phyloP scores from a whole-genome alignment of 23 tunicate species.

The Ciona savignyi region DNA sequence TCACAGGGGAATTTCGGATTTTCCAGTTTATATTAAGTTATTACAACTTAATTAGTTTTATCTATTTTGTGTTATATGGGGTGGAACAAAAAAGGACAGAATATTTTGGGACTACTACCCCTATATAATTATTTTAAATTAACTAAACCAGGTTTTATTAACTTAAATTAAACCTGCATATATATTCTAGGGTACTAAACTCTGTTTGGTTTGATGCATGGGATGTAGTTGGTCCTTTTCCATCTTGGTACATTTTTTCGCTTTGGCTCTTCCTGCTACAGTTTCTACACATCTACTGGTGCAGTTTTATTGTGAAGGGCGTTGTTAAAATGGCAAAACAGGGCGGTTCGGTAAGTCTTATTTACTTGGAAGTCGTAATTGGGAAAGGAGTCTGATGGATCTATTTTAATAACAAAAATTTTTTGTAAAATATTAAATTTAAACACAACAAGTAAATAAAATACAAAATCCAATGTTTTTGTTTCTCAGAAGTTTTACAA shows the following conservation, averaged over 20 bases:
- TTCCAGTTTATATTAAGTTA: no score
- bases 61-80: no score
- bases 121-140: no score
- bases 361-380: background rate
- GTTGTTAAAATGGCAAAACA: constrained; percentile 7
- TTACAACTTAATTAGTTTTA: no score
- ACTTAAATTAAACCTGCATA: no score
- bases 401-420: no score
- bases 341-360: background rate
- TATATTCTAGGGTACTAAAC: constrained; percentile 46
- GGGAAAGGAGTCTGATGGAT: background rate
- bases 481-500: no score
- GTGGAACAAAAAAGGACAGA: no score
- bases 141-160: no score
- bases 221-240: constrained; percentile 43
- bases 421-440: background rate
- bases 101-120: no score
- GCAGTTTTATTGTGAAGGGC: constrained; percentile 47
- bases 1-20: no score
- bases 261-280: constrained; percentile 47
- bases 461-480: no score
- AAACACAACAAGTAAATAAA: background rate
- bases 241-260: constrained; percentile 65
- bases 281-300: constrained; percentile 78
- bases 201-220: constrained; percentile 50